Conservation (phyloP, 2,797 vertebrate genomes). For the Tympanoctomys barrerae region DNA sequence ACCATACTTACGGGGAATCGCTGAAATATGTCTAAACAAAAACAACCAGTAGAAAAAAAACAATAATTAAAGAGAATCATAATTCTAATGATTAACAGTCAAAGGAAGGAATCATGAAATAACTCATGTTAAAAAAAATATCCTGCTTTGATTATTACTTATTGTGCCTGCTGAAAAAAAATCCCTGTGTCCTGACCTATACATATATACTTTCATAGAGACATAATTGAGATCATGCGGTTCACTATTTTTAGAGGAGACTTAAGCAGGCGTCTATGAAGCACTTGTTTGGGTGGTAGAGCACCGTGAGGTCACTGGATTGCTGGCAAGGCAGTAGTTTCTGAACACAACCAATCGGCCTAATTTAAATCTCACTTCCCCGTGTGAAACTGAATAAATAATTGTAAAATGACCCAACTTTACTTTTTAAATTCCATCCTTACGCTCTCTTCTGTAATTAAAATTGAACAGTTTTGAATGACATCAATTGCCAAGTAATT, state of each 20-base stretch:
- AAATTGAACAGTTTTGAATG: conserved; percentile 26
- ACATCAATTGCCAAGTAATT: background rate
- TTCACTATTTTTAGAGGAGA: background rate
- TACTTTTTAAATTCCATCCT: background rate
- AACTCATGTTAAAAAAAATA: conserved; percentile 15
- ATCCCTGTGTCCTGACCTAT: background rate
- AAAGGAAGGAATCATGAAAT: conserved; percentile 10
- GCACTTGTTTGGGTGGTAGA: background rate
- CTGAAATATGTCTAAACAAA: conserved; percentile 51
- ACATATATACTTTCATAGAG: background rate
- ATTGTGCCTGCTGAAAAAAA: background rate
- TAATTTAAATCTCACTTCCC: conserved; percentile 8
- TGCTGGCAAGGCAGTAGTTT: conserved; percentile 8
- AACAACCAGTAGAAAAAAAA: conserved; percentile 32
- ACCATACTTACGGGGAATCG: conserved; percentile 15
- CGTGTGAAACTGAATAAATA: conserved; percentile 8
- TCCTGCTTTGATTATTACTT: conserved; percentile 37
- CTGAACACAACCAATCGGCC: background rate
- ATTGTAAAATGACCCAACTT: background rate
- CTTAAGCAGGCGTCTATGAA: background rate
- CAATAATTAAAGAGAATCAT: background rate
- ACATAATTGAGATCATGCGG: background rate
- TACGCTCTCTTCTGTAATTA: background rate
- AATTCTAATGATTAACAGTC: conserved; percentile 1
- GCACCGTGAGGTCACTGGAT: background rate